Percentiles rank a stretch among this genome's conserved stretches.
These are phyloP conservation scores for Polypterus bichir DNA, from an alignment of 2,113 vertebrate species.

Conservation along the genomic window DNA sequence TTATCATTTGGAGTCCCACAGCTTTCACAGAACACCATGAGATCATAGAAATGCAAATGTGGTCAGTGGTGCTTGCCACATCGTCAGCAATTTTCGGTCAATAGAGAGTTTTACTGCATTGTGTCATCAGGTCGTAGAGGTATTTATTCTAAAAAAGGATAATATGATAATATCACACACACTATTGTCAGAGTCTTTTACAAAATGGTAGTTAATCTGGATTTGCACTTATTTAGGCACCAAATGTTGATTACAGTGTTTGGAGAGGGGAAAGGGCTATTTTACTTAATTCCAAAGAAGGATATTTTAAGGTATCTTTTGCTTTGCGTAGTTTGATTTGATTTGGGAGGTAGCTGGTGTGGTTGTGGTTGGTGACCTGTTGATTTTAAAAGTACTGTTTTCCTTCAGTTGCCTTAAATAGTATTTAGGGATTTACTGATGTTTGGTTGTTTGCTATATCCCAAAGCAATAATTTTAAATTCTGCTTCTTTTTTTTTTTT, in stretches of 20 bases:
- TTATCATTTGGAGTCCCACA: conserved; percentile 12
- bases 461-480: too few species aligned
- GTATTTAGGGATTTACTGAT: too few species aligned
- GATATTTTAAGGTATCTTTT: background rate
- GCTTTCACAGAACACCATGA: conserved; percentile 2
- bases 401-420: too few species aligned
- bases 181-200: too few species aligned
- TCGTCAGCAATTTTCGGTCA: conserved; percentile 7
- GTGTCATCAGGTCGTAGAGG: conserved; percentile 1
- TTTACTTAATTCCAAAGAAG: background rate
- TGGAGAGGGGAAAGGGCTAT: background rate
- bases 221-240: conserved; percentile 1
- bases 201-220: background rate
- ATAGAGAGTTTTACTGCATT: background rate
- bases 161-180: too few species aligned
- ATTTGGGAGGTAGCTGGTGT: too few species aligned
- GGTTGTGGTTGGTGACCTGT: too few species aligned
- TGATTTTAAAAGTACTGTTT: too few species aligned
- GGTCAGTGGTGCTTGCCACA: background rate
- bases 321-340: too few species aligned
- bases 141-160: too few species aligned
- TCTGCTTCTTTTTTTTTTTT: too few species aligned
- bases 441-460: too few species aligned
- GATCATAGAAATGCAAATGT: conserved; percentile 16
- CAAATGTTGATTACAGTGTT: conserved; percentile 3